Percentiles rank a stretch among this genome's conserved stretches.
These are phyloP conservation scores for Solenopsis fugax DNA, from an alignment of 1,140 invertebrate species.

Conservation along the genomic window DNA sequence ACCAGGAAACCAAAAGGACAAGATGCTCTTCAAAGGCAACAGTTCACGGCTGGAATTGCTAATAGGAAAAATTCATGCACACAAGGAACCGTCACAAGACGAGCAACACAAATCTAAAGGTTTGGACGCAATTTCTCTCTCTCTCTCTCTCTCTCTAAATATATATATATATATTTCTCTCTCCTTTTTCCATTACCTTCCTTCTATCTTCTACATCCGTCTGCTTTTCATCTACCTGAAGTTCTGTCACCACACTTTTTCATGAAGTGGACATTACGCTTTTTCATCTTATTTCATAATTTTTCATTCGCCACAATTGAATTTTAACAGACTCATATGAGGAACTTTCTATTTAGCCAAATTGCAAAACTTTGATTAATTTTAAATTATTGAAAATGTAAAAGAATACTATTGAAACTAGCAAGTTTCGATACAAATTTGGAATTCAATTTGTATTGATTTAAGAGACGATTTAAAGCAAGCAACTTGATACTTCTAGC, in stretches of 20 bases:
- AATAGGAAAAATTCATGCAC: constrained; percentile 94
- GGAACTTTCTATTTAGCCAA: neutral
- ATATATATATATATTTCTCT: too few relatives aligned
- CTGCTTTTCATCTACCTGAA: constrained; percentile 21
- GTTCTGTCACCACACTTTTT: neutral
- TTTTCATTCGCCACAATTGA: neutral
- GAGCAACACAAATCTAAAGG: constrained; percentile 79
- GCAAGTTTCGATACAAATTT: neutral
- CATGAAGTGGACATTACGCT: neutral
- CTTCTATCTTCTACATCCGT: neutral
- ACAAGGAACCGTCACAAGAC: constrained; percentile 88
- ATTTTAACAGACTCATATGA: neutral
- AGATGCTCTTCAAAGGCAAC: constrained; percentile 93
- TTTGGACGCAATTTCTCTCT: constrained; percentile 54
- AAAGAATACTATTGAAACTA: neutral
- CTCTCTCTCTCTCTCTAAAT: neutral
- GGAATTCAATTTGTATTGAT: neutral
- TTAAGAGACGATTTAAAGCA: neutral
- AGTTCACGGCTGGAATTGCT: constrained; percentile 92
- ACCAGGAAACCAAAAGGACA: constrained; percentile 46
- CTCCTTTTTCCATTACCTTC: neutral
- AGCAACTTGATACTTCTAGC: neutral
- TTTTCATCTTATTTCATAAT: neutral
- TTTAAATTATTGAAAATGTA: neutral
- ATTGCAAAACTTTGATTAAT: neutral